These are phyloP conservation scores for Prosopocoilus inquinatus DNA, from an alignment of 2,888 invertebrate species.

Conservation along the genomic window DNA sequence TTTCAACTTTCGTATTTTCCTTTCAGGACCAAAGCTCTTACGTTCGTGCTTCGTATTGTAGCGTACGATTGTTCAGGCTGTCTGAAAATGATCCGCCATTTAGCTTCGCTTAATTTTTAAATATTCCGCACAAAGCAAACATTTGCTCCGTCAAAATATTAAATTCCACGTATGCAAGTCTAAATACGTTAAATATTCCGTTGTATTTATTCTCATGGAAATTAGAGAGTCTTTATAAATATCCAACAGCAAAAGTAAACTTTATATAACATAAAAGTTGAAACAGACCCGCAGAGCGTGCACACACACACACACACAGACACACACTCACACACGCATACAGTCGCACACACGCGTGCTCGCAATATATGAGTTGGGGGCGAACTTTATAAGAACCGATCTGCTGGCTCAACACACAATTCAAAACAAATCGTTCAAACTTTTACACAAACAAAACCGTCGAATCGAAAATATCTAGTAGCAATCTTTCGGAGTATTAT, in stretches of 20 bases:
- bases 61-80: too few species aligned
- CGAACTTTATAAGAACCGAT: slow-evolving; percentile 2
- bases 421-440: slow-evolving; percentile 43
- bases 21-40: too few species aligned
- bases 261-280: not conserved
- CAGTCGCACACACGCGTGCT: too few species aligned
- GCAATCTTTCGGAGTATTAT: slow-evolving; percentile 33
- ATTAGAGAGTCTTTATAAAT: slow-evolving; percentile 1
- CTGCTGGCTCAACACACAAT: slow-evolving; percentile 18
- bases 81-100: too few species aligned
- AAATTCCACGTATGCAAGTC: too few species aligned
- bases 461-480: slow-evolving; percentile 38
- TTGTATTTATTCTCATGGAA: not conserved
- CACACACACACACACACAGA: not conserved
- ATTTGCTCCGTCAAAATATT: too few species aligned
- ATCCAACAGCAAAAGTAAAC: not conserved
- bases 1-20: too few species aligned
- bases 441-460: slow-evolving; percentile 43
- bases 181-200: not conserved
- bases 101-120: too few species aligned
- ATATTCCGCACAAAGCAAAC: too few species aligned
- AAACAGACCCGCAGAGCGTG: not conserved
- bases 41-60: too few species aligned
- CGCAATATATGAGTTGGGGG: not conserved
- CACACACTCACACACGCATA: not conserved